A percentile compares a stretch with the other conserved stretches of the same genome.
phyloP scores from a whole-genome alignment of 2,888 invertebrate species.

The Tolmerus cingulatus region DNA sequence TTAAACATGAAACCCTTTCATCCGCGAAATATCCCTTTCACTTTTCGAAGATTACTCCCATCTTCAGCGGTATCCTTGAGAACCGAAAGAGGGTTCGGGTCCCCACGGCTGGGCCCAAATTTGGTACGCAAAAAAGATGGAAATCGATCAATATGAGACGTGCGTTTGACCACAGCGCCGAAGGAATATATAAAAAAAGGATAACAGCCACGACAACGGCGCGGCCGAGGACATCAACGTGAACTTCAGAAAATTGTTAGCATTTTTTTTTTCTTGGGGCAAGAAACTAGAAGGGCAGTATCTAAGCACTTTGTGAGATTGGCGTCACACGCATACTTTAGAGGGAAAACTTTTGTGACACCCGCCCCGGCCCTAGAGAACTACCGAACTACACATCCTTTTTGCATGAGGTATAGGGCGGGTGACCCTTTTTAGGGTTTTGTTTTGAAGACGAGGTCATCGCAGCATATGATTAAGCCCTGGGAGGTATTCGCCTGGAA shows the following conservation, averaged over 20 bases:
- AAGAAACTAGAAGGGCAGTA: not conserved
- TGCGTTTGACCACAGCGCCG: constrained; percentile 20
- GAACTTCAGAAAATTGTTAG: constrained; percentile 34
- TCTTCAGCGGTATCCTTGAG: not conserved
- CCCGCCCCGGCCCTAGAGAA: not conserved
- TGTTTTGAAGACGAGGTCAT: constrained; percentile 41
- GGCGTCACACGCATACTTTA: constrained; percentile 32
- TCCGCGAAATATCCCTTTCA: not conserved
- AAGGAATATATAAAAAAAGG: constrained; percentile 14
- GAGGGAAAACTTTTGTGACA: constrained; percentile 20
- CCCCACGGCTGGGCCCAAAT: not conserved
- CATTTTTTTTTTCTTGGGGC: not conserved
- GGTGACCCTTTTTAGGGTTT: constrained; percentile 37
- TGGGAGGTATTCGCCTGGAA: constrained; percentile 16
- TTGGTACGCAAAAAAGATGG: constrained; percentile 17
- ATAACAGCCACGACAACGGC: not conserved
- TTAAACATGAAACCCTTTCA: not conserved
- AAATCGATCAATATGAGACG: constrained; percentile 38
- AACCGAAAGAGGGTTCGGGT: not conserved
- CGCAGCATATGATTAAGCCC: constrained; percentile 38
- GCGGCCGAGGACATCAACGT: not conserved
- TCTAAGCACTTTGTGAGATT: constrained; percentile 33
- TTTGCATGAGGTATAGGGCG: constrained; percentile 17
- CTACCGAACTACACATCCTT: constrained; percentile 3
- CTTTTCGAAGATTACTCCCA: not conserved